phyloP scores from a whole-genome alignment of 2,113 vertebrate genomes.

The Hemicordylus capensis region DNA sequence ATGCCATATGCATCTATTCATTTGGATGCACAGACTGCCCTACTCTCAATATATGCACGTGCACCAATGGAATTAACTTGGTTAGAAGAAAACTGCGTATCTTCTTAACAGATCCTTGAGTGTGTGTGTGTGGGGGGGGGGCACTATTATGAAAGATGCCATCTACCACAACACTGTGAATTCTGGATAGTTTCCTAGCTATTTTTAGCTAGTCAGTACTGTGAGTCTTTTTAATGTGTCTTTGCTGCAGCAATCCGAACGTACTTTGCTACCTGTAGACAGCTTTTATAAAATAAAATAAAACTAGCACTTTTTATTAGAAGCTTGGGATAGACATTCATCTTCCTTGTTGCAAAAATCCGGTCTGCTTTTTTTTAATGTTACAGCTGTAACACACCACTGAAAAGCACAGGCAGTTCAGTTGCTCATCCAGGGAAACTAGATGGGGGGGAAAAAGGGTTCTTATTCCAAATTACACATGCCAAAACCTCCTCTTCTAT shows the following conservation, averaged over 20 bases:
- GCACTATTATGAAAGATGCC: constrained; percentile 6
- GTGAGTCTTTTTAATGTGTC: background rate
- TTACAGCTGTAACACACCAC: background rate
- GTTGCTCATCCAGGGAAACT: background rate
- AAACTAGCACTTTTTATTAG: background rate
- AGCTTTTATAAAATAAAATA: background rate
- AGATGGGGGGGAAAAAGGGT: background rate
- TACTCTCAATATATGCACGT: constrained; percentile 10
- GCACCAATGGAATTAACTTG: constrained; percentile 34
- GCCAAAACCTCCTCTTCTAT: background rate
- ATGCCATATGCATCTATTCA: constrained; percentile 6
- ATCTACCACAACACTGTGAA: constrained; percentile 4
- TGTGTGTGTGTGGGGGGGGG: too few relatives aligned
- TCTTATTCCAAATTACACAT: background rate
- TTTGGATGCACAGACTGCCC: background rate
- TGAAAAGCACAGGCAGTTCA: background rate
- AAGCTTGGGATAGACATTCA: background rate
- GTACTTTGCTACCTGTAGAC: background rate
- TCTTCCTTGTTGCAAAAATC: background rate
- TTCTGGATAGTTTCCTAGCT: background rate
- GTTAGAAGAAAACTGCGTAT: constrained; percentile 6
- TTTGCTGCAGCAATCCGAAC: background rate
- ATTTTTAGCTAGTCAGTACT: background rate
- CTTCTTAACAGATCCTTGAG: constrained; percentile 8
- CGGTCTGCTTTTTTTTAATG: background rate